Base-by-base conservation (phyloP, 2,888 invertebrate genomes). In the Drepana falcataria region DNA sequence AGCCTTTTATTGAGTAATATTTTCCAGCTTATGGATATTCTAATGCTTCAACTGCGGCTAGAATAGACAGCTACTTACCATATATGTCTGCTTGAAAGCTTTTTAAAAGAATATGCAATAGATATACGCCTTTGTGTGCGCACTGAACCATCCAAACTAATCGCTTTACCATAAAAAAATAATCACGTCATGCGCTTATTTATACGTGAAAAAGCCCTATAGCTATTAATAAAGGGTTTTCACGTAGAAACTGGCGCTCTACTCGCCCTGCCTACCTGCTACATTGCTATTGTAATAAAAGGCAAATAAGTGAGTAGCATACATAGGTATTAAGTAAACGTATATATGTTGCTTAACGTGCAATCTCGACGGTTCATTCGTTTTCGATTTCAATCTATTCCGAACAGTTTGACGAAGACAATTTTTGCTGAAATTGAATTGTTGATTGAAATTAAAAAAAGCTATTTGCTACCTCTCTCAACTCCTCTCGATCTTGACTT, bases 71-170 rank as follows among this genome's bases (percentile, higher is more conserved):
- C 44, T 44, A 3, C 9, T 9, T 44, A 44, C 9, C 7, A 9
- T 44, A 9, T 9, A 44, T 44, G 3, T 66, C 59, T 59, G 60
- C 57, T 68, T 74, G 66, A 69, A 71, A 70, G 76, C 74, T 79
- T 76, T 81, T 79, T 82, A 80, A 85, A 81, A 77, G 75, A 70
- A 68, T 64, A 65, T 57, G 63, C 54, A 57, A 58, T 66, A 58
- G 58, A 40, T 40, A 44, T 44, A 62, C 62, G 74, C 82, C 85
- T 86, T 85, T 85, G 83, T 83, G 74, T 59, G 74, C 64, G 79
- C 82, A 81, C 75, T 78, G 75, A 78, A 70, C 73, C 79, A 68
- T 75, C 72, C 72, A 69, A 73, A 77, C 75, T 82, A 82, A 83
- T 81, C 74, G 76, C 69, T 72, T 77, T 73, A 76, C 71, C 21